Percentiles rank a stretch among this genome's conserved stretches.
These are phyloP conservation scores for Eupeodes corollae DNA, from an alignment of 1,140 invertebrate genomes.

Conservation along the genomic window DNA sequence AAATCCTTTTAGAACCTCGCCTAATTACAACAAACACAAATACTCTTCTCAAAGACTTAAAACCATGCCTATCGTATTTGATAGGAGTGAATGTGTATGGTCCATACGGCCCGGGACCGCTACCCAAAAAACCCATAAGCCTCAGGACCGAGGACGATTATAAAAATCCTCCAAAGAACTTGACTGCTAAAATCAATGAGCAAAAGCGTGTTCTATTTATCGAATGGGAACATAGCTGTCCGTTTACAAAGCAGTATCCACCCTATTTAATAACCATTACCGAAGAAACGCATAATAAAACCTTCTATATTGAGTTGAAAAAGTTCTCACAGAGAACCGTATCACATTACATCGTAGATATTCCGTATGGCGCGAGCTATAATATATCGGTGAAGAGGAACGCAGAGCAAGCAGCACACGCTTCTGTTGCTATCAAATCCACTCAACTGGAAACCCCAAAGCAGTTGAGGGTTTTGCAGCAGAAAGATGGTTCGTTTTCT, in stretches of 20 bases:
- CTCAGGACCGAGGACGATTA: constrained; percentile 52
- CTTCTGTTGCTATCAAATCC: constrained; percentile 41
- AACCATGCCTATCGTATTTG: constrained; percentile 60
- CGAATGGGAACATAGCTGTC: constrained; percentile 38
- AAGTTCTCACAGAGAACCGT: constrained; percentile 34
- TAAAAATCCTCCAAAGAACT: constrained; percentile 38
- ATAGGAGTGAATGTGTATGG: constrained; percentile 58
- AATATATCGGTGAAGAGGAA: constrained; percentile 47
- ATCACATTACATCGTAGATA: constrained; percentile 42
- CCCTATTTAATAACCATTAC: constrained; percentile 34
- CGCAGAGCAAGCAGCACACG: constrained; percentile 34
- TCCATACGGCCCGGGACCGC: constrained; percentile 51
- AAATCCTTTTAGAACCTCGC: constrained; percentile 39
- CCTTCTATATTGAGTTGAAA: constrained; percentile 37
- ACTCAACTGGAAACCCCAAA: constrained; percentile 51
- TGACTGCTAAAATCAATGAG: constrained; percentile 29
- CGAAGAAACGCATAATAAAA: constrained; percentile 40
- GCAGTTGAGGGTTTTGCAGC: constrained; percentile 45
- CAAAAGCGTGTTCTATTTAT: constrained; percentile 41
- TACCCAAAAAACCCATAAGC: constrained; percentile 40
- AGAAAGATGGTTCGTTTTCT: constrained; percentile 46
- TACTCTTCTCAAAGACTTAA: constrained; percentile 47
- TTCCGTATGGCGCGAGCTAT: constrained; percentile 53
- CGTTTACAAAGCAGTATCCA: not conserved
- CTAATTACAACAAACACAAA: constrained; percentile 46